Evolutionary conservation across 2,113 vertebrate species (phyloP).

Genomic region (Ctenodactylus gundi): DNA sequence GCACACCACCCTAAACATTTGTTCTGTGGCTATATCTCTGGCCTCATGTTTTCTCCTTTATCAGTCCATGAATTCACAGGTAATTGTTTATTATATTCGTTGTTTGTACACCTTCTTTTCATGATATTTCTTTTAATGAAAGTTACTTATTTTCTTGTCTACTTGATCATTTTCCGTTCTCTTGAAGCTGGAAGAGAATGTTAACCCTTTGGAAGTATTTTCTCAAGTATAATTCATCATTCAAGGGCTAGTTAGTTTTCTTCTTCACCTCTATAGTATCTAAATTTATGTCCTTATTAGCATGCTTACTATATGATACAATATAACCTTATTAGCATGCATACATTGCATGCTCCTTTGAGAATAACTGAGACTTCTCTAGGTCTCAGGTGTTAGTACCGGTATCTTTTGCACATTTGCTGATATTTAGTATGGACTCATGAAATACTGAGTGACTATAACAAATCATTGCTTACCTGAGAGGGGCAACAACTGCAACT

Average conservation of each 20-base stretch:
- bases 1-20: fast-evolving
- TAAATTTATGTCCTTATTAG: not conserved
- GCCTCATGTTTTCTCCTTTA: not conserved
- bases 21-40: fast-evolving
- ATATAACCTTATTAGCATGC: not conserved
- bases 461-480: not conserved
- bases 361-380: not conserved
- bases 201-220: not conserved
- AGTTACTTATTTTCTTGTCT: not conserved
- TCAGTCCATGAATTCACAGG: not conserved
- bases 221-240: not conserved
- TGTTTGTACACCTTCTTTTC: not conserved
- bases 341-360: not conserved
- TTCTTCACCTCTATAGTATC: not conserved
- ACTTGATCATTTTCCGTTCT: not conserved
- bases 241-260: not conserved
- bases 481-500: not conserved
- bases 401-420: not conserved
- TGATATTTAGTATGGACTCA: not conserved
- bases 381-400: too few species aligned
- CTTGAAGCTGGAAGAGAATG: not conserved
- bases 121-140: not conserved
- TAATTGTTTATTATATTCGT: not conserved
- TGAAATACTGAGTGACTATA: not conserved
- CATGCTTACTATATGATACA: not conserved